A percentile compares a stretch with the other conserved stretches of the same genome.
Conservation (phyloP, 2,113 vertebrate species). For the Periophthalmodon schlosseri region DNA sequence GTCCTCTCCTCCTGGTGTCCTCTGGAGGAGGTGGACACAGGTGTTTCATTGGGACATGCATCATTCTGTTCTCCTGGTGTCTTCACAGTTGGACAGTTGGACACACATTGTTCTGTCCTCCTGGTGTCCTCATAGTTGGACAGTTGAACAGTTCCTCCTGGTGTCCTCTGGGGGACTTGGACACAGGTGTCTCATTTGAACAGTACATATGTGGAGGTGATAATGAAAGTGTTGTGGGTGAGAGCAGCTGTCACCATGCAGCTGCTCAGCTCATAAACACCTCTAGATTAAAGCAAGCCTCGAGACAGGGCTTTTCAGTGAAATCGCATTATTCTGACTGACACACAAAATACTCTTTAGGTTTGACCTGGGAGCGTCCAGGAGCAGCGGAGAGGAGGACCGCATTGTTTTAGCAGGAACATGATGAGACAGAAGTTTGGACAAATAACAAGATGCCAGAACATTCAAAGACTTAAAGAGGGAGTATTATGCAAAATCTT, state of each 20-base stretch:
- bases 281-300: not conserved
- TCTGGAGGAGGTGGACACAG: not conserved
- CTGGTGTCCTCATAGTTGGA: not conserved
- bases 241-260: not conserved
- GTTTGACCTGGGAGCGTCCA: too few species aligned
- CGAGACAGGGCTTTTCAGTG: not conserved
- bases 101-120: not conserved
- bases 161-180: not conserved
- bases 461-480: too few species aligned
- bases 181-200: slow-evolving; percentile 2
- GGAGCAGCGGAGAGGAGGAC: too few species aligned
- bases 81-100: not conserved
- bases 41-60: not conserved
- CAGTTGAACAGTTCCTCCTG: too few species aligned
- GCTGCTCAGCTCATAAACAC: not conserved
- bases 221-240: not conserved
- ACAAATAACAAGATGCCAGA: too few species aligned
- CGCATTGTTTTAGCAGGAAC: too few species aligned
- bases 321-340: too few species aligned
- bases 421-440: too few species aligned
- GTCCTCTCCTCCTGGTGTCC: not conserved
- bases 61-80: not conserved
- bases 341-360: too few species aligned
- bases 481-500: too few species aligned
- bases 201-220: not conserved